These are phyloP conservation scores for Rhea pennata DNA, from an alignment of 2,113 vertebrate genomes.

Conservation along the genomic window DNA sequence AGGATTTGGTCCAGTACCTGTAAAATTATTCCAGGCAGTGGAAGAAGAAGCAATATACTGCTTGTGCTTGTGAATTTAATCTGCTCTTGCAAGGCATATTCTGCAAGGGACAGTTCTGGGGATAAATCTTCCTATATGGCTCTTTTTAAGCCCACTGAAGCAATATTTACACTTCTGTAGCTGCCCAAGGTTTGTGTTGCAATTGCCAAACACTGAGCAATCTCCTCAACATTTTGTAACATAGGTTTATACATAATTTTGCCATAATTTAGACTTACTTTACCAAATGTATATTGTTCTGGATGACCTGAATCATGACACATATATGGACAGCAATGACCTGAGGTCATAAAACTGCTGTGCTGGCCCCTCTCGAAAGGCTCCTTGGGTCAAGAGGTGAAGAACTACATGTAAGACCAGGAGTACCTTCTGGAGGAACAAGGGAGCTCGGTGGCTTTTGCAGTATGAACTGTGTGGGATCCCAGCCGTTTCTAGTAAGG, in stretches of 20 bases:
- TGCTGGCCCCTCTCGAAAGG: neutral
- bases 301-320: neutral
- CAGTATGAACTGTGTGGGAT: neutral
- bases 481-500: neutral
- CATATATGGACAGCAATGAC: neutral
- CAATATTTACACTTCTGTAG: neutral
- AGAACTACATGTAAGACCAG: neutral
- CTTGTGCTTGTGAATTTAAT: neutral
- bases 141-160: neutral
- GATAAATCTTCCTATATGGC: neutral
- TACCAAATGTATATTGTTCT: neutral
- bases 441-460: neutral
- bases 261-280: neutral
- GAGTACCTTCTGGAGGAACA: accelerated
- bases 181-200: neutral
- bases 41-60: neutral
- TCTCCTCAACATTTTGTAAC: neutral
- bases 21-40: neutral
- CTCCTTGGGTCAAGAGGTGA: neutral
- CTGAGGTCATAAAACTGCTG: neutral
- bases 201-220: neutral
- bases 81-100: neutral
- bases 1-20: neutral
- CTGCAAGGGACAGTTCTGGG: neutral
- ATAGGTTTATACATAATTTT: neutral